A percentile compares a stretch with the other conserved stretches of the same genome.
Evolutionary conservation across 53 echinoderm and acorn worm species (phyloP).

Genomic region (Echinarachnius parma): DNA sequence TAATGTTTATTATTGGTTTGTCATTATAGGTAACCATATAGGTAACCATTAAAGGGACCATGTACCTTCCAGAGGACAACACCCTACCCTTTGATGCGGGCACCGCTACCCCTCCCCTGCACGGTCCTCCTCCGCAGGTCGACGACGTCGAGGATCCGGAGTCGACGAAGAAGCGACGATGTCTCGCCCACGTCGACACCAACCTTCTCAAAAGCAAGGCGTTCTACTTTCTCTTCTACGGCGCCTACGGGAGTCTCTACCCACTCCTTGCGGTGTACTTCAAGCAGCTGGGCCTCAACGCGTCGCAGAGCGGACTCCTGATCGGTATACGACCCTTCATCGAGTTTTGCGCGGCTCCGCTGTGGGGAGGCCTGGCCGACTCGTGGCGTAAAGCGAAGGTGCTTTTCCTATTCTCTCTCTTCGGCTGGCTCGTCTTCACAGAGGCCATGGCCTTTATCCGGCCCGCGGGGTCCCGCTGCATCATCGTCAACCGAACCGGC

Average conservation of each 20-base stretch:
- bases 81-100: constrained; percentile 77
- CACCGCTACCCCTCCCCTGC: constrained; percentile 47
- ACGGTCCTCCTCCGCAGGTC: constrained; percentile 30
- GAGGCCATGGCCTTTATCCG: constrained; percentile 81
- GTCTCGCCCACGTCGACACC: constrained; percentile 58
- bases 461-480: constrained; percentile 63
- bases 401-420: constrained; percentile 77
- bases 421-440: constrained; percentile 94
- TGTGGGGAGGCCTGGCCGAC: constrained; percentile 95
- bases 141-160: constrained; percentile 22
- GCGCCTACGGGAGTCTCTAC: constrained; percentile 88
- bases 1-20: too few relatives aligned
- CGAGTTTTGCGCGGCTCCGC: constrained; percentile 95
- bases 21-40: too few relatives aligned
- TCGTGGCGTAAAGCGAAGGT: constrained; percentile 87
- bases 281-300: constrained; percentile 85
- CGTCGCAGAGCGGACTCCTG: constrained; percentile 77
- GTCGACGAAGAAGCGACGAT: constrained; percentile 51
- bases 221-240: constrained; percentile 92
- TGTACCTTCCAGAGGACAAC: constrained; percentile 93
- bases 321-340: constrained; percentile 88
- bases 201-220: constrained; percentile 82
- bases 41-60: too few relatives aligned
- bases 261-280: constrained; percentile 91
- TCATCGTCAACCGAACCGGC: constrained; percentile 44